phyloP scores from a whole-genome alignment of 2,888 invertebrate genomes.

The Erynnis tages region DNA sequence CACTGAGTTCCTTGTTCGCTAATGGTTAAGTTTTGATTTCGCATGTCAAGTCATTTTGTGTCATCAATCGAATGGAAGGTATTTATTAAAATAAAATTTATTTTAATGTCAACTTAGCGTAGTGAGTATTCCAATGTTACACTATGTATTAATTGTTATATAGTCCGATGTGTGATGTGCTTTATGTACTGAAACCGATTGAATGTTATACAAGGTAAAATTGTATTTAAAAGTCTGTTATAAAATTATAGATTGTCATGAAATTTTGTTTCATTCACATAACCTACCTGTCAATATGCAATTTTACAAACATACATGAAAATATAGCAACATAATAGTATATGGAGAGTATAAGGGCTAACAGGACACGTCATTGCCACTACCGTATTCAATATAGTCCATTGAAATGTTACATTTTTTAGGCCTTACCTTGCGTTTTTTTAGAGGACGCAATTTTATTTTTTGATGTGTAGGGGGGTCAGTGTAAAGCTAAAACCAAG shows the following conservation, averaged over 20 bases:
- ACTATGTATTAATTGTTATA: constrained; percentile 71
- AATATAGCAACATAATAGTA: too few relatives aligned
- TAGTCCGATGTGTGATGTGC: constrained; percentile 60
- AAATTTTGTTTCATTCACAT: constrained; percentile 38
- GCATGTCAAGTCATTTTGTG: constrained; percentile 68
- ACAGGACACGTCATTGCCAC: too few relatives aligned
- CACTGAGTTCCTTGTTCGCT: constrained; percentile 52
- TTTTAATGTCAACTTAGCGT: constrained; percentile 37
- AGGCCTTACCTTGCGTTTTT: too few relatives aligned
- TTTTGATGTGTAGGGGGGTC: too few relatives aligned
- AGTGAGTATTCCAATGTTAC: constrained; percentile 68
- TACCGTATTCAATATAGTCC: too few relatives aligned
- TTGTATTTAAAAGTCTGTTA: constrained; percentile 79
- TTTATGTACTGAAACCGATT: constrained; percentile 60
- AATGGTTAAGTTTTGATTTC: constrained; percentile 41
- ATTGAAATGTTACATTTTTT: too few relatives aligned
- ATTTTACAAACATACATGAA: too few relatives aligned
- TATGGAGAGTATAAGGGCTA: too few relatives aligned
- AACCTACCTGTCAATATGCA: too few relatives aligned
- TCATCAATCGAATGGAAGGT: constrained; percentile 53
- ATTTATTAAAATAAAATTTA: constrained; percentile 34
- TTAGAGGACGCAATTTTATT: too few relatives aligned
- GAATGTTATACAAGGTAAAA: constrained; percentile 66
- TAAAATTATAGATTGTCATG: constrained; percentile 54
- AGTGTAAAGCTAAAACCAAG: too few relatives aligned